Evolutionary conservation across 2,888 invertebrate species (phyloP).

Genomic region (Empis stercorea): DNA sequence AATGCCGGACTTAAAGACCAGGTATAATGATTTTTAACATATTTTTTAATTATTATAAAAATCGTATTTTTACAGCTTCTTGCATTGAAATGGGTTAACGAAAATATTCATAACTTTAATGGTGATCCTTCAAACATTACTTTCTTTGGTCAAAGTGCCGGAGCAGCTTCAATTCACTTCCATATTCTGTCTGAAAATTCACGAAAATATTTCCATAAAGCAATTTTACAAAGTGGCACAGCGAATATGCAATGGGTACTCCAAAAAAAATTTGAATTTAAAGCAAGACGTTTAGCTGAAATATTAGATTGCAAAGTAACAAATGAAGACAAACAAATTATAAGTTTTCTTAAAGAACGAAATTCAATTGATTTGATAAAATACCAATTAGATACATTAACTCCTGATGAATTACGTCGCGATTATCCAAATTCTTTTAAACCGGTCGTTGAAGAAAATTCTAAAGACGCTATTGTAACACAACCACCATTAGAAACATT

Average conservation of each 20-base stretch:
- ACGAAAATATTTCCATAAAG: constrained; percentile 17
- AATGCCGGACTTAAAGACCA: constrained; percentile 21
- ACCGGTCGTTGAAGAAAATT: constrained; percentile 14
- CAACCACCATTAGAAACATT: constrained; percentile 33
- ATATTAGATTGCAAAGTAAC: constrained; percentile 13
- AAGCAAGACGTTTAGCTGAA: constrained; percentile 14
- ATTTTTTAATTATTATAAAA: neutral
- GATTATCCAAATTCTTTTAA: constrained; percentile 11
- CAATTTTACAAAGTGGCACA: constrained; percentile 17
- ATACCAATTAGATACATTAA: constrained; percentile 4
- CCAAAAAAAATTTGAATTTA: constrained; percentile 8
- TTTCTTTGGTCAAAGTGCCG: constrained; percentile 19
- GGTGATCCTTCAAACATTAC: constrained; percentile 25
- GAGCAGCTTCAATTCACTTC: constrained; percentile 13
- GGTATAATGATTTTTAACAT: constrained; percentile 6
- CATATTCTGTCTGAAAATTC: constrained; percentile 16
- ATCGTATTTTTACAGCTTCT: constrained; percentile 16
- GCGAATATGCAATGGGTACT: constrained; percentile 13
- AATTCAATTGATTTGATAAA: constrained; percentile 10
- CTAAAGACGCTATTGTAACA: constrained; percentile 12
- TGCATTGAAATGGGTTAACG: constrained; percentile 34
- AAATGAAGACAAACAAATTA: constrained; percentile 11
- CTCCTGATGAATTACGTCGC: constrained; percentile 8
- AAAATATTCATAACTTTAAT: constrained; percentile 32
- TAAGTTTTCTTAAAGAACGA: constrained; percentile 12